phyloP scores from a whole-genome alignment of 2,888 invertebrate species.

The Nemoura dubitans region DNA sequence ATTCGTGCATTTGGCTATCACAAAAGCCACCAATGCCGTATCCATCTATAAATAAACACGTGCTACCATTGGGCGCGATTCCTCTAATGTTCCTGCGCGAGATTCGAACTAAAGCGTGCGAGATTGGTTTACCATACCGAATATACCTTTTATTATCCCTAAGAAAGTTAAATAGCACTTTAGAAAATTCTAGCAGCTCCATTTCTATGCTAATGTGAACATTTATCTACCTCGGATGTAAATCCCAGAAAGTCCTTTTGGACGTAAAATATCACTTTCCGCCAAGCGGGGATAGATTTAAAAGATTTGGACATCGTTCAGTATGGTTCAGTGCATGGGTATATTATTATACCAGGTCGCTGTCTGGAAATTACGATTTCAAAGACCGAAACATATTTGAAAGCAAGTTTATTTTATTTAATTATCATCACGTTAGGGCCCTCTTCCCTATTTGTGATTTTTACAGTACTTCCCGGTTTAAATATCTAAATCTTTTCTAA shows the following conservation, averaged over 20 bases:
- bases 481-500: too few relatives aligned
- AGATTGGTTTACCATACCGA: conserved; percentile 42
- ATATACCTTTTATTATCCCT: conserved; percentile 43
- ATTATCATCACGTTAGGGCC: neutral
- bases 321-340: too few relatives aligned
- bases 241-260: conserved; percentile 31
- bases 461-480: too few relatives aligned
- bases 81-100: neutral
- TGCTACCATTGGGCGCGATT: neutral
- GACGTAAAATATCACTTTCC: conserved; percentile 34
- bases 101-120: neutral
- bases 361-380: neutral
- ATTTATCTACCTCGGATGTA: conserved; percentile 42
- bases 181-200: conserved; percentile 43
- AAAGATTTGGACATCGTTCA: conserved; percentile 4
- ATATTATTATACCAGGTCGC: too few relatives aligned
- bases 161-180: conserved; percentile 40
- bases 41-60: neutral
- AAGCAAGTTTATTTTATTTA: neutral
- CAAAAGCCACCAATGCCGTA: conserved; percentile 21
- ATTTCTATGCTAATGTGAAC: conserved; percentile 49
- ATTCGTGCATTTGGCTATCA: neutral
- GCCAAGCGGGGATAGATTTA: conserved; percentile 1
- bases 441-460: neutral
- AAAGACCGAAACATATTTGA: neutral